Evolutionary conservation across 2,888 invertebrate genomes (phyloP).

Genomic region (Drosophila macrospina): DNA sequence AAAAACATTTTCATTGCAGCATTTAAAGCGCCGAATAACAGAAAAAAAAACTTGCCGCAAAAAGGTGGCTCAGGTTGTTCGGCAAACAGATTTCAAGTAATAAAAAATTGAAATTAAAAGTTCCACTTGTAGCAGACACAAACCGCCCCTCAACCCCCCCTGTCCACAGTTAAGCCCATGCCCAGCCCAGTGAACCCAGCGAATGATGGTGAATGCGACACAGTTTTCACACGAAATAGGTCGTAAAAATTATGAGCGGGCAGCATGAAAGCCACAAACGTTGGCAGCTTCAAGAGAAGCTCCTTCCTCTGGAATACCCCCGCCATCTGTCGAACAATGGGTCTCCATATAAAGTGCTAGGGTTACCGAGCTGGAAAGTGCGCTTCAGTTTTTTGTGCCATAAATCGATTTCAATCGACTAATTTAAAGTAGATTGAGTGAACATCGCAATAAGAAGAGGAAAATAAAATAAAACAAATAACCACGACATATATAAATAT

Average conservation of each 20-base stretch:
- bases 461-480: not conserved
- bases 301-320: not conserved
- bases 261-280: constrained; percentile 40
- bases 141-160: not conserved
- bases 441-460: constrained; percentile 7
- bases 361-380: constrained; percentile 24
- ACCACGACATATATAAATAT: not conserved
- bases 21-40: constrained; percentile 45
- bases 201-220: constrained; percentile 42
- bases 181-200: not conserved
- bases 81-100: constrained; percentile 63
- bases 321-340: constrained; percentile 11
- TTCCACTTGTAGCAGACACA: constrained; percentile 53
- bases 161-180: not conserved
- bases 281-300: constrained; percentile 30
- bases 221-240: constrained; percentile 67
- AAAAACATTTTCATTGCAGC: constrained; percentile 67
- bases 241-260: constrained; percentile 67
- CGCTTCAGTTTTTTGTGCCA: constrained; percentile 11
- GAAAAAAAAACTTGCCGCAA: constrained; percentile 36
- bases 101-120: constrained; percentile 77
- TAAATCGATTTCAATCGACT: constrained; percentile 22
- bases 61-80: constrained; percentile 45
- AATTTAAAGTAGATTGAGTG: constrained; percentile 16
- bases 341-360: constrained; percentile 7